These are phyloP conservation scores for Eciton burchellii DNA, from an alignment of 1,140 invertebrate genomes.

Conservation along the genomic window DNA sequence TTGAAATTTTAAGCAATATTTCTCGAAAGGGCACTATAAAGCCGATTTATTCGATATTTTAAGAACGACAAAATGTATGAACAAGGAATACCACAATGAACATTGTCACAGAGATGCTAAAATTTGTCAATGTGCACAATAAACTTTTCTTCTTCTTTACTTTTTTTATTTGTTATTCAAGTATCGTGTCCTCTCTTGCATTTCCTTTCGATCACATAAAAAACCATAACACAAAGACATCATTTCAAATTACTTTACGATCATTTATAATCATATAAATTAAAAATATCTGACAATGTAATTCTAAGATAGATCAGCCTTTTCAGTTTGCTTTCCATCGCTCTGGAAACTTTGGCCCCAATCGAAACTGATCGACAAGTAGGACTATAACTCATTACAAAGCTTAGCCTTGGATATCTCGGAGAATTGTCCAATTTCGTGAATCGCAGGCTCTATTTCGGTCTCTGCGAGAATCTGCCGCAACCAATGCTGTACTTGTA, in stretches of 20 bases:
- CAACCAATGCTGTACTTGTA: conserved; percentile 87
- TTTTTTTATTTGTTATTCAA: background rate
- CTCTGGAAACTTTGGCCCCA: conserved; percentile 76
- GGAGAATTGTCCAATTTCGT: conserved; percentile 84
- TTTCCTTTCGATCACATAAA: conserved; percentile 1
- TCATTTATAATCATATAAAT: conserved; percentile 21
- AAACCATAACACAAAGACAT: background rate
- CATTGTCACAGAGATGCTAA: conserved; percentile 29
- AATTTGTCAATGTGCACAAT: conserved; percentile 46
- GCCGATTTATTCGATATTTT: conserved; percentile 14
- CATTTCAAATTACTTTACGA: background rate
- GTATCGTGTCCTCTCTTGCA: background rate
- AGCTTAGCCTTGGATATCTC: conserved; percentile 85
- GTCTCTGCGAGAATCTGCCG: conserved; percentile 86
- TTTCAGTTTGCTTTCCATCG: conserved; percentile 75
- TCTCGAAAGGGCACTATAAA: conserved; percentile 31
- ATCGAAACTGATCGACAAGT: conserved; percentile 53
- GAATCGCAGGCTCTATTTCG: conserved; percentile 85
- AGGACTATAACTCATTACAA: conserved; percentile 84
- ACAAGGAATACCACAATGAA: conserved; percentile 19
- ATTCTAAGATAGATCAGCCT: conserved; percentile 79
- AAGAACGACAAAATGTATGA: conserved; percentile 23
- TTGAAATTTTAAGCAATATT: conserved; percentile 28
- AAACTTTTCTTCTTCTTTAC: conserved; percentile 31
- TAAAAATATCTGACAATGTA: conserved; percentile 19